Evolutionary conservation across 2,113 vertebrate genomes (phyloP), one percentile per base, ranked within the genome.

Genomic region (Rhabdornis inornatus): DNA sequence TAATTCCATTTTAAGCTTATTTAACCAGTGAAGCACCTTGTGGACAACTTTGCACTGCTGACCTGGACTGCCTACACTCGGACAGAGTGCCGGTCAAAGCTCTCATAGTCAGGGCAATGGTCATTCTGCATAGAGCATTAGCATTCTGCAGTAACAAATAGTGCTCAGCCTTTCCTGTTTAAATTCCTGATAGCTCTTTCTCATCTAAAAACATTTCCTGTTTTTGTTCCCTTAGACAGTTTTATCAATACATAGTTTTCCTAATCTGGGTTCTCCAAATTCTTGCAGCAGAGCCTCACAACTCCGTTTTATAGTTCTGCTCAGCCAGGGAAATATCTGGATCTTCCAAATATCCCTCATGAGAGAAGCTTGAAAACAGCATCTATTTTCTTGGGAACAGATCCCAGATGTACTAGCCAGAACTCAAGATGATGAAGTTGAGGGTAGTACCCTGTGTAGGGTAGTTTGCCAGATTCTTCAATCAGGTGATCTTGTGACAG

Each of bases 121-220:
- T 81, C 60, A 70, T 42, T 56, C 87, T 33, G 66, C 45, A 65
- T 40, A 80, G 9, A 93, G 74, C 50, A 21, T 21, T 44, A 61
- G 69, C 64, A 55, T 75, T 84, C 69, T 84, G 72, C 65, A 92
- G 80, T 45, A 78, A 86, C 72, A 86, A 92, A 83, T 68, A 92
- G 93, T 83, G 59, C 93, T 94, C 59, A 11, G 68, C 12, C 72
- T 75, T 96, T 97, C 96, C 96, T 95, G 93, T 94, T 96, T 95
- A 95, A 96, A 96, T 83, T 94, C 88, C 90, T 76, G 77, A 95
- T 71, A 81, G 85, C 19, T 83, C 47, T 79, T 80, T 93, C 64
- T 93, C 93, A 93, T 86, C 61, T 70, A 31, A 92, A 94, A 94
- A 90, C 53, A 94, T 94, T 97, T 95, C 93, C 94, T 95, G 94